These are phyloP conservation scores for Metaphire vulgaris DNA, from an alignment of 1,140 invertebrate species.

Conservation along the genomic window DNA sequence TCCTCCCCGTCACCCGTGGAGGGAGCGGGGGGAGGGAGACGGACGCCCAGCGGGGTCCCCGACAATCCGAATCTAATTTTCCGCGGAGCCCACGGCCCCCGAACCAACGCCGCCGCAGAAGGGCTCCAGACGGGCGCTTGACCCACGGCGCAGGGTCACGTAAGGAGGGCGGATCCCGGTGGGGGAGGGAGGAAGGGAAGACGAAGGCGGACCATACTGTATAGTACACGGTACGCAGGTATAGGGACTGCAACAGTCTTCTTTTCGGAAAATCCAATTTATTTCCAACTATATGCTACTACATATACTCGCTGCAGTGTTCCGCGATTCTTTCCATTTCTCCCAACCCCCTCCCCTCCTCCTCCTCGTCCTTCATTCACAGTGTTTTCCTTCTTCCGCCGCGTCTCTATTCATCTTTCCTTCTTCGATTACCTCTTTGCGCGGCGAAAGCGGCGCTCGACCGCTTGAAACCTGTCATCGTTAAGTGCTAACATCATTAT, in stretches of 20 bases:
- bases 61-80: not conserved
- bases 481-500: not conserved
- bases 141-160: not conserved
- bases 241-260: not conserved
- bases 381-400: not conserved
- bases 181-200: not conserved
- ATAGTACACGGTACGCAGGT: not conserved
- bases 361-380: not conserved
- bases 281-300: too few species aligned
- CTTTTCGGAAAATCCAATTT: not conserved
- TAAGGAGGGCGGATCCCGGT: not conserved
- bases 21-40: not conserved
- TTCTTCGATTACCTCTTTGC: not conserved
- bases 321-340: too few species aligned
- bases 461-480: not conserved
- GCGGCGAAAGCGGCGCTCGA: not conserved
- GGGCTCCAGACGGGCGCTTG: not conserved
- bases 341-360: not conserved
- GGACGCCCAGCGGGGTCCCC: not conserved
- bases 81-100: not conserved
- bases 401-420: not conserved
- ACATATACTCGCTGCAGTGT: too few species aligned
- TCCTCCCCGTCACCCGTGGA: too few species aligned
- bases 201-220: not conserved
- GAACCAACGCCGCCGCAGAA: not conserved